Percentiles rank a stretch among this genome's conserved stretches.
phyloP scores from a whole-genome alignment of 2,113 vertebrate species.

The Entomyzon cyanotis region DNA sequence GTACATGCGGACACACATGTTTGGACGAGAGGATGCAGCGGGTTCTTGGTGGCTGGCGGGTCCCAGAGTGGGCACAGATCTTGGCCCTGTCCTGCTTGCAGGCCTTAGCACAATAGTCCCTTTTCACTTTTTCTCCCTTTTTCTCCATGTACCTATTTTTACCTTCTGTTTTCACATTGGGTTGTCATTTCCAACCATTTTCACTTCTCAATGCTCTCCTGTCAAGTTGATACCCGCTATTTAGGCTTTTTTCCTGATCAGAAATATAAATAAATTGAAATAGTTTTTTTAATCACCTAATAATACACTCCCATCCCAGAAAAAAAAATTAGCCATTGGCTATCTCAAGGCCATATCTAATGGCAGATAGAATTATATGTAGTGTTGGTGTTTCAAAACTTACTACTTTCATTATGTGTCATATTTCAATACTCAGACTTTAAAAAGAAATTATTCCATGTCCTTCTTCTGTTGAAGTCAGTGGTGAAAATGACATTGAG shows the following conservation, averaged over 20 bases:
- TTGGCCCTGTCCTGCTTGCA: neutral
- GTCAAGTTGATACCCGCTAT: neutral
- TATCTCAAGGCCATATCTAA: neutral
- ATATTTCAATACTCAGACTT: neutral
- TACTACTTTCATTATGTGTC: neutral
- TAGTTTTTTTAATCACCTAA: neutral
- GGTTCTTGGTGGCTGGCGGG: neutral
- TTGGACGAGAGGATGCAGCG: neutral
- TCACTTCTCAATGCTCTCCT: neutral
- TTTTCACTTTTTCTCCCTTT: neutral
- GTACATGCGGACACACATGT: neutral
- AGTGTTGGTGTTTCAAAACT: neutral
- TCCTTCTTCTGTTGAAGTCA: neutral
- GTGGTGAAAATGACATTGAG: neutral
- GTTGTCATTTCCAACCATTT: neutral
- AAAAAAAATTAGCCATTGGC: neutral
- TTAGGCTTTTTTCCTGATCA: neutral
- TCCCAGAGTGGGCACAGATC: neutral
- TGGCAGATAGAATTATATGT: neutral
- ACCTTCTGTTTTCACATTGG: neutral
- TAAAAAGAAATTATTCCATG: neutral
- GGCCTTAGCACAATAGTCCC: fast-evolving
- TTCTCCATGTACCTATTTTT: neutral
- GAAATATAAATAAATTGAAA: neutral
- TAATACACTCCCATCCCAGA: neutral